Conservation (phyloP, 2,888 invertebrate genomes). For the Apodemia hepburni region DNA sequence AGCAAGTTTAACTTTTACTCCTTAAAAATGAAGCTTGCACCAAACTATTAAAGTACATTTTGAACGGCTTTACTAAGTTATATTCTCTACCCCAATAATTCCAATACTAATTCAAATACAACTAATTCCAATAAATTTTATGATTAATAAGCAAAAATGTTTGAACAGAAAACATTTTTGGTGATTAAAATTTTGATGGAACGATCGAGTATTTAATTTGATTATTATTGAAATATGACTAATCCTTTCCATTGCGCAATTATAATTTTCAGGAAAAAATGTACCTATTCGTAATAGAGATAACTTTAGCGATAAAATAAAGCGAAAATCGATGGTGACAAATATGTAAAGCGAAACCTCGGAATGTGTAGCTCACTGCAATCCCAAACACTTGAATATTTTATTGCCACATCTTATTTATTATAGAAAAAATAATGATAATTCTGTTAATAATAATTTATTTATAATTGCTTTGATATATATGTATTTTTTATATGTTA, state of each 20-base stretch:
- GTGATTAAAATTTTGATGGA: neutral
- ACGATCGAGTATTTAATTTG: neutral
- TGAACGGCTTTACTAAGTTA: too few species aligned
- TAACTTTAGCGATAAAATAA: constrained; percentile 6
- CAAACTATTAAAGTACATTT: too few species aligned
- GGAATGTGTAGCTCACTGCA: neutral
- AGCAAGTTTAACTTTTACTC: too few species aligned
- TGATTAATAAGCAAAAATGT: too few species aligned
- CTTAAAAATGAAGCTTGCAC: too few species aligned
- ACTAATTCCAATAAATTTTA: too few species aligned
- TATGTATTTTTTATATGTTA: too few species aligned
- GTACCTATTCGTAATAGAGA: neutral
- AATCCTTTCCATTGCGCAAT: neutral
- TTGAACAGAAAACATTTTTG: too few species aligned
- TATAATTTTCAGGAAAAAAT: neutral
- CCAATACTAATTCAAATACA: too few species aligned
- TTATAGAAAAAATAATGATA: neutral
- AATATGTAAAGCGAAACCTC: neutral
- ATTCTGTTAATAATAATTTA: neutral
- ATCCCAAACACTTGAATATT: neutral
- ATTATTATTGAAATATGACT: neutral
- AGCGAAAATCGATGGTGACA: constrained; percentile 9
- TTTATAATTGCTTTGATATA: too few species aligned
- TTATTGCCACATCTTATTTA: neutral
- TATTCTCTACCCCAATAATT: too few species aligned